Conservation (phyloP, 1,140 invertebrate species). For the Ceratosolen solmsi region DNA sequence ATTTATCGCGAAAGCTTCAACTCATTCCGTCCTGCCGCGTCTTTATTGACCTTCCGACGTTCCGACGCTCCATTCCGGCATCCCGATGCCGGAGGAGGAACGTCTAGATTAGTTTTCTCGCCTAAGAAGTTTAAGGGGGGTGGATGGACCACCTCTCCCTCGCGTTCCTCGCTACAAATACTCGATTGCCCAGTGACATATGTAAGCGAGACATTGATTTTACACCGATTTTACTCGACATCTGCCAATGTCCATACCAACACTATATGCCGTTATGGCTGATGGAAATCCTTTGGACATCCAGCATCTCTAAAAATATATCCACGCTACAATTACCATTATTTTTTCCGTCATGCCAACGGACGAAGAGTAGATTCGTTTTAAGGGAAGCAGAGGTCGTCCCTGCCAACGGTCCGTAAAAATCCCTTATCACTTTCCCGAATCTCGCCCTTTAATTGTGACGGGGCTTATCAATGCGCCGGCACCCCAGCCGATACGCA, state of each 20-base stretch:
- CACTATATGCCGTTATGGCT: background rate
- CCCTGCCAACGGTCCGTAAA: background rate
- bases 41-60: slow-evolving; percentile 49
- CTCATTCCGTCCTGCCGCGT: slow-evolving; percentile 40
- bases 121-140: slow-evolving; percentile 2
- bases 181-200: slow-evolving; percentile 55
- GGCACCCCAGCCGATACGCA: too few species aligned
- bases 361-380: too few species aligned
- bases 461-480: background rate
- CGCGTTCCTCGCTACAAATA: background rate
- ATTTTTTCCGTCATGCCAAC: background rate
- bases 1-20: slow-evolving; percentile 52
- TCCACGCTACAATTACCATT: too few species aligned
- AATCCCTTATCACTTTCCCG: background rate
- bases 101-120: slow-evolving; percentile 22
- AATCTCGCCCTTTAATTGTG: too few species aligned
- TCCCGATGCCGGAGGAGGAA: slow-evolving; percentile 21
- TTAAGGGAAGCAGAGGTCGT: too few species aligned
- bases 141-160: background rate
- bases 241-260: slow-evolving; percentile 55
- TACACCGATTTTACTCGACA: slow-evolving; percentile 58
- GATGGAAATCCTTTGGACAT: slow-evolving; percentile 1
- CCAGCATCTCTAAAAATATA: background rate
- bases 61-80: background rate
- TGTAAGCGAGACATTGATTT: slow-evolving; percentile 66